These are phyloP conservation scores for Hypocryptadius cinnamomeus DNA, from an alignment of 2,113 vertebrate genomes.

Conservation along the genomic window DNA sequence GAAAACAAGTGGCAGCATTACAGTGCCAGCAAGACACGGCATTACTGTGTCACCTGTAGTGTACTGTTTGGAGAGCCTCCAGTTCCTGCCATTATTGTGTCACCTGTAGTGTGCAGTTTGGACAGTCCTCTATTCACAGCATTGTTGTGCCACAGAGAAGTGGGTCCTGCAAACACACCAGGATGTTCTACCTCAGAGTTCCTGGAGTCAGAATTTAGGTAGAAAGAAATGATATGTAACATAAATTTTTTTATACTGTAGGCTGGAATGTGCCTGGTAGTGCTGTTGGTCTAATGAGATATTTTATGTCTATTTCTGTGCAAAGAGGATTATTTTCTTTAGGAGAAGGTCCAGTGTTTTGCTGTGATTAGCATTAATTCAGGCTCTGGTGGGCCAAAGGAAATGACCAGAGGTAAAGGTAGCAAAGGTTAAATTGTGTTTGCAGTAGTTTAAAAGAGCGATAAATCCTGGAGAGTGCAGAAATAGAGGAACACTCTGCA, in stretches of 20 bases:
- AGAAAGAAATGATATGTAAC: background rate
- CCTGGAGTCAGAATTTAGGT: background rate
- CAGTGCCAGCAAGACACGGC: too few relatives aligned
- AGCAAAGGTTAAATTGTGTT: conserved; percentile 31
- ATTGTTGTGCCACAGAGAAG: background rate
- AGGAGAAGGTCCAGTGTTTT: background rate
- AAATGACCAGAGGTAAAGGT: background rate
- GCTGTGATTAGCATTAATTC: background rate
- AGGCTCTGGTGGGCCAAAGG: background rate
- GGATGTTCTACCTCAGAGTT: background rate
- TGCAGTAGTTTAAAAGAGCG: background rate
- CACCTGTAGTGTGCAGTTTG: background rate
- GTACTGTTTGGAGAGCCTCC: background rate
- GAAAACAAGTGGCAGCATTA: background rate
- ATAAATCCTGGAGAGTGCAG: background rate
- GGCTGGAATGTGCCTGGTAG: conserved; percentile 13
- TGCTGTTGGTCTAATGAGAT: conserved; percentile 32
- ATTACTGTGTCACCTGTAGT: background rate
- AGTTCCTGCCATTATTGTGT: background rate
- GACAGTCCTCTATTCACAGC: background rate
- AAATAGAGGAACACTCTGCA: conserved; percentile 15
- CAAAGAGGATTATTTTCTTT: conserved; percentile 7
- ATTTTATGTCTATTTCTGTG: conserved; percentile 6
- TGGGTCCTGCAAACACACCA: background rate
- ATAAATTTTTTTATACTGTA: background rate